Base-by-base conservation (phyloP, 2,797 vertebrate genomes). In the Artibeus jamaicensis region DNA sequence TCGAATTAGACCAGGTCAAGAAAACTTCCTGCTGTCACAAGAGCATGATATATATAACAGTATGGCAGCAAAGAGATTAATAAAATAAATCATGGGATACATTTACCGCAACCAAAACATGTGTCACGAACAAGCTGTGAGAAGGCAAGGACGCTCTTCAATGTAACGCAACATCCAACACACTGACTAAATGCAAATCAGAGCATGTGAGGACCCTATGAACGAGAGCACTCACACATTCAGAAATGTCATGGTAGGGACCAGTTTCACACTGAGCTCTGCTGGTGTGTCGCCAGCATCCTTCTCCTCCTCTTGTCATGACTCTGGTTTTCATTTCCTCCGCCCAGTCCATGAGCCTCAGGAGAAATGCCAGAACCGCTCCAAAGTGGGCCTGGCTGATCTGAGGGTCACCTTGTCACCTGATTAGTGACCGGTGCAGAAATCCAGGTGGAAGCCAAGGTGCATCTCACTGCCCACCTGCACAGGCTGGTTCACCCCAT, bases 1-100 rank as follows among this genome's bases (percentile, higher is more conserved):
- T 89, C 95, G 92, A 95, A 94, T 92, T 86, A 96, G 59, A 71
- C 57, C 39, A n/a, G 15, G 82, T 94, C 44, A 71, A 84, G 42
- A 82, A 96, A 94, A 88, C 78, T 24, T 50, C 55, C 74, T 83
- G 68, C 68, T 82, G 92, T 83, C 78, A 88, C 32, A 93, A 77
- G 29, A 83, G 78, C 53, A 50, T 21, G 18, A 55, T 48, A 96
- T 74, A 84, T 32, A 95, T 93, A 83, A 91, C 70, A 46, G 37
- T 21, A 78, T 15, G 70, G 86, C 68, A 55, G 29, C 57, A 88
- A 94, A 84, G 5, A 89, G 44, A 83, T 79, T 85, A 53, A 29
- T 39, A 78, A 88, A 65, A 78, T n/a, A 94, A 96, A 59, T 89
- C 74, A 84, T 14, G 92, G 53, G 85, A 77, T 59, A 29, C 26